These are phyloP conservation scores for Hydraecia micacea DNA, from an alignment of 2,888 invertebrate species.

Conservation along the genomic window DNA sequence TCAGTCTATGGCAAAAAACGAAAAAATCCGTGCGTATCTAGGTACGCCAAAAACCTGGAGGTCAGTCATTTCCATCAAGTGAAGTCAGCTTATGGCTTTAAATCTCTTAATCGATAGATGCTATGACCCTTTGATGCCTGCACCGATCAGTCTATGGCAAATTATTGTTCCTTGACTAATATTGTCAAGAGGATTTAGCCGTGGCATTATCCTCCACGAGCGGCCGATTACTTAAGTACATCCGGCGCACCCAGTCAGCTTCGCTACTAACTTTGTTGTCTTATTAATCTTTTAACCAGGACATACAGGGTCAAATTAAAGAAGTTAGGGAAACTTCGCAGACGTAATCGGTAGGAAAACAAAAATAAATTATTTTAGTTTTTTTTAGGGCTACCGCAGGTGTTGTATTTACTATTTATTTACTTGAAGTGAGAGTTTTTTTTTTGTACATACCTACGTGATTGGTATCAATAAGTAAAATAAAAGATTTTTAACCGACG, in stretches of 20 bases:
- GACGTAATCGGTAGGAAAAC: too few species aligned
- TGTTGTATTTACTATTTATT: neutral
- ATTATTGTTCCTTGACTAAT: constrained; percentile 16
- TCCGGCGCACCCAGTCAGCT: constrained; percentile 31
- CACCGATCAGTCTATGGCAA: constrained; percentile 7
- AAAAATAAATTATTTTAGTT: neutral
- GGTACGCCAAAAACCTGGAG: neutral
- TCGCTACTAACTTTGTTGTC: constrained; percentile 8
- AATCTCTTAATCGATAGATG: neutral
- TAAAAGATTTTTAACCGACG: neutral
- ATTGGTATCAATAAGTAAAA: neutral
- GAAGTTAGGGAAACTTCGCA: neutral
- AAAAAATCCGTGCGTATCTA: too few species aligned
- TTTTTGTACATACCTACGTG: neutral
- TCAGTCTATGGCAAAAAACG: constrained; percentile 7
- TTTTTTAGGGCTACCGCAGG: neutral
- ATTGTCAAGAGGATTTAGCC: constrained; percentile 39
- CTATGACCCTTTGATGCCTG: neutral
- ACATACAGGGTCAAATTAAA: neutral
- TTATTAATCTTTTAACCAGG: constrained; percentile 21
- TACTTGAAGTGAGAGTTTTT: neutral
- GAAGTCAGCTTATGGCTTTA: neutral
- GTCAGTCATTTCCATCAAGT: neutral
- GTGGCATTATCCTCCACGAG: constrained; percentile 36
- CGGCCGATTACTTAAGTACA: constrained; percentile 18